A percentile compares a stretch with the other conserved stretches of the same genome.
Conservation (phyloP, 2,113 vertebrate genomes). For the Nyctereutes procyonoides region DNA sequence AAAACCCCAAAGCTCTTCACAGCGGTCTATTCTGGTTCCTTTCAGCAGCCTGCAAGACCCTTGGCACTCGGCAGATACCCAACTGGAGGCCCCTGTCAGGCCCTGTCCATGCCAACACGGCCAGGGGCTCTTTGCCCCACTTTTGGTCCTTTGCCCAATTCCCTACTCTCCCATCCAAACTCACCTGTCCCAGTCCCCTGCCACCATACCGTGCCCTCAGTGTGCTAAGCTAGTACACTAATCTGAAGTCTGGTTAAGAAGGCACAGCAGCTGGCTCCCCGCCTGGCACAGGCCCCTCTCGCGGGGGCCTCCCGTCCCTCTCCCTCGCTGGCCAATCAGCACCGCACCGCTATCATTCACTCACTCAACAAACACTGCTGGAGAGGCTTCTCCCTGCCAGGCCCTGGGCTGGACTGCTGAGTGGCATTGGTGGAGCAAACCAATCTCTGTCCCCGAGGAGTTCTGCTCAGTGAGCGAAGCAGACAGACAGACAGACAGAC, state of each 20-base stretch:
- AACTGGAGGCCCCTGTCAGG: neutral
- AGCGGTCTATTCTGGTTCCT: neutral
- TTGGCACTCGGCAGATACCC: fast-evolving
- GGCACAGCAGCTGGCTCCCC: fast-evolving
- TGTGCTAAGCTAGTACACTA: neutral
- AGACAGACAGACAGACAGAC: neutral
- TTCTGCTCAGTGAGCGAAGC: neutral
- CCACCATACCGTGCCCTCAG: neutral
- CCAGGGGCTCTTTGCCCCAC: neutral
- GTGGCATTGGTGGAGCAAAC: neutral
- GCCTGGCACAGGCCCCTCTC: neutral
- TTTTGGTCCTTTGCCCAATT: neutral
- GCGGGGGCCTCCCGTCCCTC: neutral
- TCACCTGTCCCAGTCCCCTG: neutral
- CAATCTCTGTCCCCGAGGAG: neutral
- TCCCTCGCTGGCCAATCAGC: neutral
- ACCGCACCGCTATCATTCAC: neutral
- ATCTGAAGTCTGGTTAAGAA: neutral
- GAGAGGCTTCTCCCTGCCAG: neutral
- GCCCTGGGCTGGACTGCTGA: neutral
- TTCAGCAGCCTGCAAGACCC: neutral
- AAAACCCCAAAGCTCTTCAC: neutral
- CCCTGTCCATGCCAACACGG: neutral
- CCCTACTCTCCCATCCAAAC: neutral
- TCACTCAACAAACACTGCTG: neutral